phyloP scores from a whole-genome alignment of 2,888 invertebrate genomes.

The Meloe dianella region DNA sequence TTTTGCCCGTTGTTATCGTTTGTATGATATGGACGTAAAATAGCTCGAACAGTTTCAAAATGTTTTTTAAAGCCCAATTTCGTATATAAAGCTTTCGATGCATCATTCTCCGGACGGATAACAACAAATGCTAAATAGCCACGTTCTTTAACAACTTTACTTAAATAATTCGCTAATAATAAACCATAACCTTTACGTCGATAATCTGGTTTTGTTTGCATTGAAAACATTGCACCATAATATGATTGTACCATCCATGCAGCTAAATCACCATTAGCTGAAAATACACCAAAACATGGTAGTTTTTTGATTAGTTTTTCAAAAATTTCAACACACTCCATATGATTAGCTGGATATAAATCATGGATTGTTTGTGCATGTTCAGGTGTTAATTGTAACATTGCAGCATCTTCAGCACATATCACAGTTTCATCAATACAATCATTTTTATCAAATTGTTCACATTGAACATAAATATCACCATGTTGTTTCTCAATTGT shows the following conservation, averaged over 20 bases:
- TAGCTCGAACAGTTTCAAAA: constrained; percentile 81
- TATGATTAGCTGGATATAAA: constrained; percentile 86
- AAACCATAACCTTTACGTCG: constrained; percentile 69
- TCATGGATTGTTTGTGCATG: constrained; percentile 85
- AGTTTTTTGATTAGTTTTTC: constrained; percentile 78
- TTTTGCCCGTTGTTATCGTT: constrained; percentile 51
- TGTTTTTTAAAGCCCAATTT: constrained; percentile 83
- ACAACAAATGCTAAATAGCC: constrained; percentile 85
- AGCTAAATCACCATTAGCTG: constrained; percentile 72
- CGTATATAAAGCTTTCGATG: constrained; percentile 81
- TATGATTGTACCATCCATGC: constrained; percentile 93
- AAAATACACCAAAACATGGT: constrained; percentile 83
- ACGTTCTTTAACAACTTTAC: constrained; percentile 57
- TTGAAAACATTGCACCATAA: constrained; percentile 91
- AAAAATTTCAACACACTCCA: constrained; percentile 84
- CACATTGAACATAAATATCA: constrained; percentile 78
- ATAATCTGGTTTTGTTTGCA: constrained; percentile 73
- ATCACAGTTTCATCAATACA: constrained; percentile 49
- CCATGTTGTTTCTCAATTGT: constrained; percentile 77
- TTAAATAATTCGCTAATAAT: constrained; percentile 70
- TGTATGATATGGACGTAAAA: constrained; percentile 67
- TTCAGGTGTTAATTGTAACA: constrained; percentile 76
- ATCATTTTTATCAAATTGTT: constrained; percentile 61
- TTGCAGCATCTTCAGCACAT: constrained; percentile 70
- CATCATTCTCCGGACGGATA: constrained; percentile 86